These are phyloP conservation scores for Tympanoctomys barrerae DNA, from an alignment of 2,797 vertebrate species.

Conservation along the genomic window DNA sequence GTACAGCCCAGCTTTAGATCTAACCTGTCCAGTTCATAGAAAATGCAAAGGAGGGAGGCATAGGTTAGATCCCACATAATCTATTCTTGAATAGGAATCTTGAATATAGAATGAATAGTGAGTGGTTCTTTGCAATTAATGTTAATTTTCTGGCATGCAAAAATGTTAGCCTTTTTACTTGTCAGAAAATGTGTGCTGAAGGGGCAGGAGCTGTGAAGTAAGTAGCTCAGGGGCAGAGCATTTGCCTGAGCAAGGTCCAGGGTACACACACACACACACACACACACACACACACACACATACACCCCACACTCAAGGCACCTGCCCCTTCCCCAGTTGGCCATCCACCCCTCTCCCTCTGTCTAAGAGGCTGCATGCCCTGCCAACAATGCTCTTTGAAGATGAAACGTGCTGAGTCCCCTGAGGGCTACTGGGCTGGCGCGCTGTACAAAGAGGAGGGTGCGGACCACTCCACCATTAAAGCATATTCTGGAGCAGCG, in stretches of 20 bases:
- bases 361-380: neutral
- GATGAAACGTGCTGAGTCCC: conserved; percentile 61
- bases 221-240: neutral
- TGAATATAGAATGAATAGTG: neutral
- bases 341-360: neutral
- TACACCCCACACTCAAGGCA: neutral
- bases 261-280: neutral
- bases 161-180: neutral
- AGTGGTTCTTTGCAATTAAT: neutral
- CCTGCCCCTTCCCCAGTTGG: neutral
- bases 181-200: conserved; percentile 6
- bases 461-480: conserved; percentile 71
- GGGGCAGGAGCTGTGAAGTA: accelerated
- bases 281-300: neutral
- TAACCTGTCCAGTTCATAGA: neutral
- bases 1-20: neutral
- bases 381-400: conserved; percentile 67
- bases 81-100: neutral
- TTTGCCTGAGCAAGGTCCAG: neutral
- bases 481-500: conserved; percentile 65
- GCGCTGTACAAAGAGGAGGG: conserved; percentile 63
- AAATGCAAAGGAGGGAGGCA: neutral
- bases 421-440: conserved; percentile 29
- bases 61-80: neutral
- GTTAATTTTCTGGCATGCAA: neutral